Conservation (phyloP, 1,140 invertebrate genomes). For the Caenorhabditis brenneri region DNA sequence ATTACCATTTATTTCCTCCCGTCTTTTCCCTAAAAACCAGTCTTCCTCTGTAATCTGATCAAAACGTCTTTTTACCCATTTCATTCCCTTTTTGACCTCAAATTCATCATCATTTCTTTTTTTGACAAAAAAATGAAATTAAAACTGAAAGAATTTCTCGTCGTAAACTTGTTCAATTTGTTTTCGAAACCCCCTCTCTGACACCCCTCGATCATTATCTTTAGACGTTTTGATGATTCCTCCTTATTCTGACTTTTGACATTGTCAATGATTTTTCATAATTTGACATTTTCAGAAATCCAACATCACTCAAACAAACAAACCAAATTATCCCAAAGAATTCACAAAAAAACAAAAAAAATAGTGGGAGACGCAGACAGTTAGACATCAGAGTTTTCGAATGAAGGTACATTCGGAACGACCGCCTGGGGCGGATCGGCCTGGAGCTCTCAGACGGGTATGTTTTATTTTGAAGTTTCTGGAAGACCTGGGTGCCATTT, state of each 20-base stretch:
- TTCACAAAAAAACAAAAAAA: neutral
- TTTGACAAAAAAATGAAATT: too few species aligned
- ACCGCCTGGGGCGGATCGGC: slow-evolving; percentile 11
- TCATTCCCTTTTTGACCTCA: neutral
- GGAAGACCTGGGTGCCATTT: neutral
- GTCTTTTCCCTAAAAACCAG: neutral
- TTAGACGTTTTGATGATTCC: neutral
- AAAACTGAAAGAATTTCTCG: neutral
- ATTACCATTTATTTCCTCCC: neutral
- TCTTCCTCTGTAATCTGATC: slow-evolving; percentile 1
- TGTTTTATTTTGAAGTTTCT: neutral
- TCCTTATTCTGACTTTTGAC: neutral
- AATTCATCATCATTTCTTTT: neutral
- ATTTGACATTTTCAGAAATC: neutral
- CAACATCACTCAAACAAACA: neutral
- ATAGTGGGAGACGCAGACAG: neutral
- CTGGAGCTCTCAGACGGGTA: neutral
- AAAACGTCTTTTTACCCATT: neutral
- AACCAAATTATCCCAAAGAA: neutral
- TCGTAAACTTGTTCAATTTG: neutral
- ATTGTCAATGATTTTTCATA: neutral
- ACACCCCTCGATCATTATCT: too few species aligned
- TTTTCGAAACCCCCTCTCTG: neutral
- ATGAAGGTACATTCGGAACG: slow-evolving; percentile 36
- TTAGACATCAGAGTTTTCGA: neutral